A percentile compares a stretch with the other conserved stretches of the same genome.
These are phyloP conservation scores for Drosophila recens DNA, from an alignment of 2,888 invertebrate genomes.

Conservation along the genomic window DNA sequence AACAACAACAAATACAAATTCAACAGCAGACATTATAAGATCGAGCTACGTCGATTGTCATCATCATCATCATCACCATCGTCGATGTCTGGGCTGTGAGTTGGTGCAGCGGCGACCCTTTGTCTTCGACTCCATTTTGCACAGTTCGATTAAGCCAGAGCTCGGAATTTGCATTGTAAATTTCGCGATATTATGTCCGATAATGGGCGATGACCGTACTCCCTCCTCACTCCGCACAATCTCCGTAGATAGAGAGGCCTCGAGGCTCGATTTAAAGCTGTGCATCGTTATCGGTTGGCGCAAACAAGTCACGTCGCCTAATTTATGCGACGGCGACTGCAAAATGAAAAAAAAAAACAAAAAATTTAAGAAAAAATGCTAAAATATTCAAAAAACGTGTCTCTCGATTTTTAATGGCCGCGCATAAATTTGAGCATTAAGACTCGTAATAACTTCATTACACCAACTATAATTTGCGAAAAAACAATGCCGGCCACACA, in stretches of 20 bases:
- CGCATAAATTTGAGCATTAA: conserved; percentile 83
- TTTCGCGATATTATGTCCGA: conserved; percentile 66
- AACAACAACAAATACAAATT: conserved; percentile 16
- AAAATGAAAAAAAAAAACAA: conserved; percentile 34
- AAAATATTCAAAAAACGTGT: conserved; percentile 82
- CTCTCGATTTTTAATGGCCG: conserved; percentile 78
- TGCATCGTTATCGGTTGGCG: conserved; percentile 64
- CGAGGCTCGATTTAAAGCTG: conserved; percentile 16
- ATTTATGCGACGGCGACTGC: conserved; percentile 72
- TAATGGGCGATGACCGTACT: conserved; percentile 47
- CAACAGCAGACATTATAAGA: conserved; percentile 9
- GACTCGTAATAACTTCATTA: conserved; percentile 83
- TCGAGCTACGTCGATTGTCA: conserved; percentile 15
- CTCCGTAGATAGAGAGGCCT: conserved; percentile 27
- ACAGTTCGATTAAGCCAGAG: conserved; percentile 63
- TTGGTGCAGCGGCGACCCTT: conserved; percentile 45
- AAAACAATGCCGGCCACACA: conserved; percentile 43
- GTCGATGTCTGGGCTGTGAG: not conserved
- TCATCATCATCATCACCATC: conserved; percentile 10
- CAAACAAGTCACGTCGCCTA: conserved; percentile 77
- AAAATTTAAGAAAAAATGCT: conserved; percentile 37
- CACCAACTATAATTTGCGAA: conserved; percentile 71
- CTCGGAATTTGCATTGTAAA: conserved; percentile 75
- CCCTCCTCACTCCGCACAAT: conserved; percentile 9
- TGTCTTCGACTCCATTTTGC: conserved; percentile 59